Percentiles rank a stretch among this genome's conserved stretches.
phyloP scores from a whole-genome alignment of 2,113 vertebrate species.

The Prolemur simus region DNA sequence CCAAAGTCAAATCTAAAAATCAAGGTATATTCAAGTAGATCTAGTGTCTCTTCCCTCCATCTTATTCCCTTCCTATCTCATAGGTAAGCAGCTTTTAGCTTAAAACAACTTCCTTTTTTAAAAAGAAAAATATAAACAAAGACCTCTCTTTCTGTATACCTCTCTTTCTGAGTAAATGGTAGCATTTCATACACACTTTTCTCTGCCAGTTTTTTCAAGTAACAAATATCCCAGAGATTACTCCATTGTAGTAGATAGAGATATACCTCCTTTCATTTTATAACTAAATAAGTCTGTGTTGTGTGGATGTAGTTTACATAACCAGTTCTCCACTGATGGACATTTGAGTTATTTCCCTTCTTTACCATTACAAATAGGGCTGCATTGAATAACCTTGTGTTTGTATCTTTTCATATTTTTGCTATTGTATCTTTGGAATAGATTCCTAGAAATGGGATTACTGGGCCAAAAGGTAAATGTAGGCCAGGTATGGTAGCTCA shows the following conservation, averaged over 20 bases:
- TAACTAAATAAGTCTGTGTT: background rate
- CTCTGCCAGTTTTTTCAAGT: too few relatives aligned
- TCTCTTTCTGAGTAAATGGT: too few relatives aligned
- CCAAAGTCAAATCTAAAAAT: background rate
- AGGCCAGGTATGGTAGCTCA: too few relatives aligned
- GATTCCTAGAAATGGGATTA: background rate
- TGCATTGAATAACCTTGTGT: background rate
- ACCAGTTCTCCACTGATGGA: background rate
- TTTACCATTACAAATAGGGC: background rate
- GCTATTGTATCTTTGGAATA: background rate
- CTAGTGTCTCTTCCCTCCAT: too few relatives aligned
- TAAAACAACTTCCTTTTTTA: too few relatives aligned
- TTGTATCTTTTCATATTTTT: background rate
- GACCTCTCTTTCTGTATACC: too few relatives aligned
- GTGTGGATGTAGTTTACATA: background rate
- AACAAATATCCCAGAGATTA: too few relatives aligned
- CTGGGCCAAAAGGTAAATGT: background rate
- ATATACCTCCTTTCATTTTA: background rate
- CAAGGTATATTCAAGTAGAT: background rate
- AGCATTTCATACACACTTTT: too few relatives aligned
- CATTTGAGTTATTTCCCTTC: background rate
- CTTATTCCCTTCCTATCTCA: too few relatives aligned
- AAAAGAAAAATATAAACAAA: too few relatives aligned
- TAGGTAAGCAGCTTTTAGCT: background rate
- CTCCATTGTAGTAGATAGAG: background rate